Evolutionary conservation across 1,140 invertebrate species (phyloP).

Genomic region (Drosophila pseudoananassae): DNA sequence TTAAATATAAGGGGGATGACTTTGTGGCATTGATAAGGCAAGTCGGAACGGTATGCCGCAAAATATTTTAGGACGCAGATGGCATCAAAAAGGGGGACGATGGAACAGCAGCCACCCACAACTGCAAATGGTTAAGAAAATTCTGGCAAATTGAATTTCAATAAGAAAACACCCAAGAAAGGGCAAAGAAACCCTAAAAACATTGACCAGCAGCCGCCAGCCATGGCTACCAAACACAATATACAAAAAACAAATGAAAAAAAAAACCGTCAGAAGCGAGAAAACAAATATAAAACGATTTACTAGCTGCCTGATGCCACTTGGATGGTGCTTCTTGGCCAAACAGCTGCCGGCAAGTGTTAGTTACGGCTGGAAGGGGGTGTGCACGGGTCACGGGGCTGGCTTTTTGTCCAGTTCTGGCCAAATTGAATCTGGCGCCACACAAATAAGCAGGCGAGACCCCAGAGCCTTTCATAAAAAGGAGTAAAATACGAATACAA

Average conservation of each 20-base stretch:
- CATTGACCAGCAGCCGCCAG: conserved; percentile 53
- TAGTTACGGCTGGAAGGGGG: conserved; percentile 31
- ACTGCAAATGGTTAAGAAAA: conserved; percentile 36
- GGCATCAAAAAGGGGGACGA: background rate
- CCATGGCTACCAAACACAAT: conserved; percentile 14
- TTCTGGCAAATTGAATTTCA: conserved; percentile 76
- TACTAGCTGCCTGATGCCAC: conserved; percentile 69
- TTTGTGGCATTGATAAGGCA: conserved; percentile 60
- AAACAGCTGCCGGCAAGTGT: conserved; percentile 79
- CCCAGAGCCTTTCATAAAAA: conserved; percentile 33
- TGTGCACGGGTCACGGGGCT: background rate
- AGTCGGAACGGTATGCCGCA: conserved; percentile 21
- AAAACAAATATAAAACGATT: conserved; percentile 81
- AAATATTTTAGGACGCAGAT: conserved; percentile 33
- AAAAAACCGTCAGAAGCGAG: conserved; percentile 39
- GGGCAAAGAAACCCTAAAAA: conserved; percentile 59
- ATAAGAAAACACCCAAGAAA: conserved; percentile 71
- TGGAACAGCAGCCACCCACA: background rate
- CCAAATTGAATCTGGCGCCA: conserved; percentile 66
- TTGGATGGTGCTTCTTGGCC: conserved; percentile 57
- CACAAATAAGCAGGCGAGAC: conserved; percentile 22
- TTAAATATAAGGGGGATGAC: conserved; percentile 61
- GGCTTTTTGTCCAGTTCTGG: conserved; percentile 44
- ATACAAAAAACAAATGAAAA: background rate
- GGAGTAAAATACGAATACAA: conserved; percentile 51